Conservation (phyloP, 1,140 invertebrate species). For the Cyclargus thomasi region DNA sequence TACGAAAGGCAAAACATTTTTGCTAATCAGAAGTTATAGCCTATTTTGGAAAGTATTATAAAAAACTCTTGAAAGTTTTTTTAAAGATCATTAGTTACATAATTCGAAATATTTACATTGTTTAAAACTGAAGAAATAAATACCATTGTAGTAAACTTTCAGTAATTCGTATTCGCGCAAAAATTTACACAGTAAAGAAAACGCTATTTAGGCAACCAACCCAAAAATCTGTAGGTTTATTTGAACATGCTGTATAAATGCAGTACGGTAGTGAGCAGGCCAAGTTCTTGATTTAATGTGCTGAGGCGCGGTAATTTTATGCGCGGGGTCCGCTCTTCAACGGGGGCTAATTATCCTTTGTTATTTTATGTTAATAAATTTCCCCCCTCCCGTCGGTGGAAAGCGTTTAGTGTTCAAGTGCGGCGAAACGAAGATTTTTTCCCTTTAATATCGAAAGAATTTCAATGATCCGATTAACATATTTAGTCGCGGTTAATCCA, state of each 20-base stretch:
- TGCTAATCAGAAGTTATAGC: no score
- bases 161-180: no score
- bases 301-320: constrained; percentile 44
- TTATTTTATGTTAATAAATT: constrained; percentile 70
- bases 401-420: constrained; percentile 26
- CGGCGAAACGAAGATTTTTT: background rate
- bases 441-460: constrained; percentile 2
- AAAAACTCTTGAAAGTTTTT: no score
- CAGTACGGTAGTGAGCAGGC: constrained; percentile 16
- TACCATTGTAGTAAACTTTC: no score
- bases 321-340: constrained; percentile 35
- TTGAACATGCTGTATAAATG: constrained; percentile 14
- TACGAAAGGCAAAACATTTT: no score
- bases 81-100: no score
- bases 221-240: constrained; percentile 10
- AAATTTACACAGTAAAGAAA: no score
- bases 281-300: constrained; percentile 31
- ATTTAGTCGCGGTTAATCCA: constrained; percentile 7
- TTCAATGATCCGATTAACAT: background rate
- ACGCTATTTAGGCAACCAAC: background rate
- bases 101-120: no score
- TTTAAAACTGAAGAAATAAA: no score
- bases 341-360: constrained; percentile 57
- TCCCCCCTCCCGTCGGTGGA: constrained; percentile 43
- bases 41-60: no score